Evolutionary conservation across 1,140 invertebrate species (phyloP), one percentile per base, ranked within the genome.

Genomic region (Brachystomella parvula): DNA sequence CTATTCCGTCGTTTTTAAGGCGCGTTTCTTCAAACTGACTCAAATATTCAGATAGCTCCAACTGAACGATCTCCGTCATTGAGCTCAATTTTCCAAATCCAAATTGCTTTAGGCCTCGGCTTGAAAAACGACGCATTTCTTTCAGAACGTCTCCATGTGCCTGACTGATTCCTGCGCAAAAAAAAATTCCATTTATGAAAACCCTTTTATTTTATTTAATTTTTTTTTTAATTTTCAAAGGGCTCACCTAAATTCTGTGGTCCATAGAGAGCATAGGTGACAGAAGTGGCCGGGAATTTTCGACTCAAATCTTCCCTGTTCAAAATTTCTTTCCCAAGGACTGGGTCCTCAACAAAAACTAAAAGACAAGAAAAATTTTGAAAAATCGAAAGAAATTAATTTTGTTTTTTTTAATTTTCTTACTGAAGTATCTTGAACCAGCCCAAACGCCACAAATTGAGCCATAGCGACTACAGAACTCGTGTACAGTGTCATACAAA

Each of bases 71-170:
- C 0, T n/a, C 19, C 29, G 44, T 31, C 64, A 65, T 65, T 2
- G 33, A 0, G n/a, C 32, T 47, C 12, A 60, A 15, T 32, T 60
- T 59, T 30, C 64, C 64, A 31, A 65, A 65, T 15, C 64, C 64
- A 35, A 65, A 60, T 44, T 30, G 33, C 21, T 65, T 65, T 28
- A 65, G 26, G 19, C 35, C 57, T 21, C 64, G 21, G n/a, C 30
- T 60, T 0, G 64, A 44, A 49, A 65, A 65, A 28, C 58, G n/a
- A 24, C 64, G 32, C 64, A 65, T 65, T 60, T 65, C 64, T 47
- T 65, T 65, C 17, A 59, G n/a, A 26, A 65, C 64, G 24, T 65
- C 56, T 2, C 64, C 64, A 32, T 65, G 64, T 3, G 64, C 64
- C 60, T 65, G 64, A 19, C 64, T 65, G 2, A 65, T 65, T 3